Evolutionary conservation across 2,797 vertebrate species (phyloP).

Genomic region (Gymnothorax javanicus): DNA sequence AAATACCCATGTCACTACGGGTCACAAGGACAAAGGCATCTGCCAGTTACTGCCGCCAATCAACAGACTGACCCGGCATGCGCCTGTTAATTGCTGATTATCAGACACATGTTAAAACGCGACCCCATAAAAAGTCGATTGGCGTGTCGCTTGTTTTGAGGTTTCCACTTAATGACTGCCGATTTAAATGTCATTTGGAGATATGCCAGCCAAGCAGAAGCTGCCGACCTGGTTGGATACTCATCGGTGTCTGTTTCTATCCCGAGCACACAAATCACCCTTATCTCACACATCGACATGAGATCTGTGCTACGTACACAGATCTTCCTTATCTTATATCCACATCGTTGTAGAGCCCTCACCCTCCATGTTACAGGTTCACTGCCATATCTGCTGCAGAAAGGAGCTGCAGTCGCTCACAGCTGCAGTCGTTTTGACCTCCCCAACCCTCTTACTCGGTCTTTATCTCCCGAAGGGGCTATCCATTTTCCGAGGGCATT

Average conservation of each 20-base stretch:
- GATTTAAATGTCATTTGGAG: constrained; percentile 42
- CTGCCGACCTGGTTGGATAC: not conserved
- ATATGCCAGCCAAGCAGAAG: constrained; percentile 43
- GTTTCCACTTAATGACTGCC: constrained; percentile 24
- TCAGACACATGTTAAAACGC: not conserved
- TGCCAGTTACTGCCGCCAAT: not conserved
- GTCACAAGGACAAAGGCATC: not conserved
- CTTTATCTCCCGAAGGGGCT: not conserved
- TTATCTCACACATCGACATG: not conserved
- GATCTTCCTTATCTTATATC: not conserved
- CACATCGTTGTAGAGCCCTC: not conserved
- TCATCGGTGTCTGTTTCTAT: not conserved
- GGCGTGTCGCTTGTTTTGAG: not conserved
- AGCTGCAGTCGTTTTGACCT: not conserved
- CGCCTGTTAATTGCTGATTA: not conserved
- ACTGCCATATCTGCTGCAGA: not conserved
- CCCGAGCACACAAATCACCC: not conserved
- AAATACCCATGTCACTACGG: not conserved
- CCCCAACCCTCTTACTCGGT: not conserved
- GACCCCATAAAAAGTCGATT: not conserved
- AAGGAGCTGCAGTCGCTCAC: not conserved
- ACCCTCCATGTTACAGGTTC: not conserved
- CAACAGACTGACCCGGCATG: not conserved
- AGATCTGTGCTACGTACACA: not conserved
- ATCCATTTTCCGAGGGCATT: constrained; percentile 12